Evolutionary conservation across 2,888 invertebrate species (phyloP), one percentile per base, ranked within the genome.

Genomic region (Stenichneumon culpator): DNA sequence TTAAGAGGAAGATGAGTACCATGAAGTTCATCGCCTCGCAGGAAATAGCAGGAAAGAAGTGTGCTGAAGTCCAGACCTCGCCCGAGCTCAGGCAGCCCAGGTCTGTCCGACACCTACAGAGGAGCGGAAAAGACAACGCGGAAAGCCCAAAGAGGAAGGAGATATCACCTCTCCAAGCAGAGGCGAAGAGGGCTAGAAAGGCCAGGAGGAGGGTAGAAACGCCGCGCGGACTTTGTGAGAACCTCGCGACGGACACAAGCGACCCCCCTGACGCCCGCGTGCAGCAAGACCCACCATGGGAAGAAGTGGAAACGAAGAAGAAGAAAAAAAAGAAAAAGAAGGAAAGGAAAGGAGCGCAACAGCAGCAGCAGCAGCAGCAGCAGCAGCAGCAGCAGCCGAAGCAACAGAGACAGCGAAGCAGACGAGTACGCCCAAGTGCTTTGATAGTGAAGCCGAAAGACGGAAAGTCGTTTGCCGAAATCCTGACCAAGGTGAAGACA

Each of bases 11-110:
- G n/a, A n/a, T n/a, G n/a, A n/a, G n/a, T n/a, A n/a, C n/a, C n/a
- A n/a, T n/a, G n/a, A n/a, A n/a, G n/a, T 65, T 65, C 63, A 65
- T 14, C 63, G 63, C 63, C 32, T 65, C 32, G 63, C 14, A 7
- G 63, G 63, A 65, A 65, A 32, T 25, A 36, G n/a, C 50, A 16
- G 50, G n/a, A 14, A 50, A 4, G 4, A 50, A 50, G n/a, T 16
- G 4, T 16, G 50, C 16, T 2, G 5, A 47, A 11, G 47, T 7
- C 11, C 4, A 47, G 14, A 47, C 14, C 47, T 50, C 50, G 16
- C n/a, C 16, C 16, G 50, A n/a, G 16, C 16, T 50, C 50, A 14
- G 50, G 16, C 4, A n/a, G n/a, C 50, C n/a, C 32, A 32, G 28
- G 28, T 32, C 28, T 32, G 28, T 32, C 28, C 50, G n/a, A 50